These are phyloP conservation scores for Echinops telfairi DNA, from an alignment of 2,113 vertebrate genomes.

Conservation along the genomic window DNA sequence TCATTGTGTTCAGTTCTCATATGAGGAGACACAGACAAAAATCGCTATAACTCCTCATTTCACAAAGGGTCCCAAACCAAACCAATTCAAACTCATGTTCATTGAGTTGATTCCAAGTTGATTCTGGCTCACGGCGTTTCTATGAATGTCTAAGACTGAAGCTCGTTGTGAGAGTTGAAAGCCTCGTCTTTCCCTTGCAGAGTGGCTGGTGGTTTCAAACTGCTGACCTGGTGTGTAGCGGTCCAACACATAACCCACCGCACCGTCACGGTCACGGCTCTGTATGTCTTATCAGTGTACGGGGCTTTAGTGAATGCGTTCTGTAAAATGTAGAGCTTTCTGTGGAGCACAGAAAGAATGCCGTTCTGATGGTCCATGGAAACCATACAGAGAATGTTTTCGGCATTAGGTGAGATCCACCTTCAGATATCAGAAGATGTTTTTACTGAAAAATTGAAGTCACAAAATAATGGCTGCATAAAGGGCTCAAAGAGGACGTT, in stretches of 20 bases:
- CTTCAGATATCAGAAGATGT: slow-evolving; percentile 28
- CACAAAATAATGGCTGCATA: not conserved
- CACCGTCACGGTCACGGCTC: too few relatives aligned
- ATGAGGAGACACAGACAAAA: not conserved
- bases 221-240: too few relatives aligned
- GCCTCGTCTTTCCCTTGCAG: too few relatives aligned
- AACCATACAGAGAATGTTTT: not conserved
- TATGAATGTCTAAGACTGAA: too few relatives aligned
- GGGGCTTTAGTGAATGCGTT: not conserved
- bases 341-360: not conserved
- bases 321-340: not conserved
- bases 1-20: not conserved
- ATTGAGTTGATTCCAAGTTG: too few relatives aligned
- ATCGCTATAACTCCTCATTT: not conserved
- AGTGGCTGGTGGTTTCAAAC: too few relatives aligned
- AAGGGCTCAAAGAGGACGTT: not conserved
- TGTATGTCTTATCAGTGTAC: not conserved
- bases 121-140: too few relatives aligned
- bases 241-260: too few relatives aligned
- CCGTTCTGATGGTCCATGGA: not conserved
- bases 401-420: not conserved
- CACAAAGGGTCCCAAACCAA: not conserved
- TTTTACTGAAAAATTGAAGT: slow-evolving; percentile 37
- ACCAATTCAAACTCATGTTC: too few relatives aligned
- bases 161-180: too few relatives aligned